These are phyloP conservation scores for Eueides isabella DNA, from an alignment of 1,140 invertebrate species.

Conservation along the genomic window DNA sequence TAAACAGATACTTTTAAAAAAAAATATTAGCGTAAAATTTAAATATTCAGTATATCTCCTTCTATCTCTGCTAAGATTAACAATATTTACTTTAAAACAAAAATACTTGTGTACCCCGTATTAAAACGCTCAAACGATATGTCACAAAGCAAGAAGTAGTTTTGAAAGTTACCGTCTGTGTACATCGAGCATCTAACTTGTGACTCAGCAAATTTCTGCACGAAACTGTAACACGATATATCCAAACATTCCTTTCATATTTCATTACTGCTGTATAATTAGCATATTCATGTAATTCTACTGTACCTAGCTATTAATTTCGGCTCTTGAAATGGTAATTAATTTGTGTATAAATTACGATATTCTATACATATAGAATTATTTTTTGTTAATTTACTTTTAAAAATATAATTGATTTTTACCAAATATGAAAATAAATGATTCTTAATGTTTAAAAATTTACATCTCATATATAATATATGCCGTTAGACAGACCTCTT, in stretches of 20 bases:
- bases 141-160: constrained; percentile 41
- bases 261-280: constrained; percentile 29
- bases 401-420: neutral
- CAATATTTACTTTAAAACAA: constrained; percentile 2
- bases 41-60: too few species aligned
- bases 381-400: neutral
- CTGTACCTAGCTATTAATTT: constrained; percentile 1
- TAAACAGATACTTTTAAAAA: too few species aligned
- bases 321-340: neutral
- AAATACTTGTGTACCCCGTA: constrained; percentile 13
- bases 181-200: constrained; percentile 57
- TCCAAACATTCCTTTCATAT: constrained; percentile 49
- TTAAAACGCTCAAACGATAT: constrained; percentile 26
- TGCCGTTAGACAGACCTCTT: too few species aligned
- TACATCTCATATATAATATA: too few species aligned
- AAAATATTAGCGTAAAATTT: too few species aligned
- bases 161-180: constrained; percentile 67
- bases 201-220: constrained; percentile 59
- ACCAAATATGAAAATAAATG: neutral
- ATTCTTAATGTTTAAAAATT: neutral
- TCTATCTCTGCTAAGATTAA: too few species aligned
- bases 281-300: constrained; percentile 21
- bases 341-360: neutral
- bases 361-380: neutral
- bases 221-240: constrained; percentile 51